Conservation (phyloP, 1,140 invertebrate species). For the Leptonema lineaticorne region DNA sequence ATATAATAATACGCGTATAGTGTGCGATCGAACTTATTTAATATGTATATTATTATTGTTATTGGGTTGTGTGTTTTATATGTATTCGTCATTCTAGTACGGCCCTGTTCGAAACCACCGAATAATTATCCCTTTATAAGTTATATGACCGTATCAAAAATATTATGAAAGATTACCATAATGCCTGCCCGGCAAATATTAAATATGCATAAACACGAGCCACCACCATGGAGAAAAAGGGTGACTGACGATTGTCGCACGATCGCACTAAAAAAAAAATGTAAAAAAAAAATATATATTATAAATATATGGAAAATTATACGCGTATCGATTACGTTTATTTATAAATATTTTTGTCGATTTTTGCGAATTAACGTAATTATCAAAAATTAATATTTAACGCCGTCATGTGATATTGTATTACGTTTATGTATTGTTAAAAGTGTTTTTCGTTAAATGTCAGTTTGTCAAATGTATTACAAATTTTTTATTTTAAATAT, state of each 20-base stretch:
- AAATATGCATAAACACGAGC: slow-evolving; percentile 41
- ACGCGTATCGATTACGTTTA: background rate
- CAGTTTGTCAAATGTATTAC: too few relatives aligned
- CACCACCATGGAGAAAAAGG: slow-evolving; percentile 13
- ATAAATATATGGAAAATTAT: background rate
- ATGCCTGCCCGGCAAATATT: slow-evolving; percentile 40
- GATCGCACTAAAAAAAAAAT: background rate
- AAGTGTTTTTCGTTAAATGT: too few relatives aligned
- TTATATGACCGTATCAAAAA: slow-evolving; percentile 43
- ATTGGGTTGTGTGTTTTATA: too few relatives aligned
- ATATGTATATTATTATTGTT: too few relatives aligned
- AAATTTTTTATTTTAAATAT: too few relatives aligned
- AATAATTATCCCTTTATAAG: slow-evolving; percentile 42
- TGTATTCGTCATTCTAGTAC: too few relatives aligned
- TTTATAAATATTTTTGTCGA: background rate
- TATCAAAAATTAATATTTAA: too few relatives aligned
- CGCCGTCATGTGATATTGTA: too few relatives aligned
- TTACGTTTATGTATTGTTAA: too few relatives aligned
- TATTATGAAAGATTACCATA: slow-evolving; percentile 44
- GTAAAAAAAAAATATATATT: background rate
- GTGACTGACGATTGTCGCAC: background rate
- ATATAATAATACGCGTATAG: too few relatives aligned
- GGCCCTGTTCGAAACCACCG: slow-evolving; percentile 31
- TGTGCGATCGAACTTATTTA: too few relatives aligned
- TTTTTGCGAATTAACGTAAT: too few relatives aligned